Conservation (phyloP, 2,113 vertebrate genomes). For the Synchiropus splendidus region DNA sequence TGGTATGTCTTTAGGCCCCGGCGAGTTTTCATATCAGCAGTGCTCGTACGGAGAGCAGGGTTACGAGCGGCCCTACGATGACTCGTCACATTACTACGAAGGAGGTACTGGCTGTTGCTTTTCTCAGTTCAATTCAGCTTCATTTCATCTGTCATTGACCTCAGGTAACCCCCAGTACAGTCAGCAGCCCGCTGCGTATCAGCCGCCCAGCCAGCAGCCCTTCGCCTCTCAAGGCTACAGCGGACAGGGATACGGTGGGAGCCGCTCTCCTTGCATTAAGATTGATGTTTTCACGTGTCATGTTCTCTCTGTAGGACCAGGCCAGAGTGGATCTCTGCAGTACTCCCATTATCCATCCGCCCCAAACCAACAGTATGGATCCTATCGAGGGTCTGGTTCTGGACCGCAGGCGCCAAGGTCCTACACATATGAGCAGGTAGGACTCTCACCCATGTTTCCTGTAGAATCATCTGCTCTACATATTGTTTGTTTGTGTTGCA, state of each 20-base stretch:
- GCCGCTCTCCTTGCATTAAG: too few species aligned
- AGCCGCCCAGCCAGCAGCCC: constrained; percentile 82
- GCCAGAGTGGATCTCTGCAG: constrained; percentile 82
- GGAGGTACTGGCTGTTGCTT: constrained; percentile 66
- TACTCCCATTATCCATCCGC: constrained; percentile 90
- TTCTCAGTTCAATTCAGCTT: background rate
- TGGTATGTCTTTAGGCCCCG: constrained; percentile 69
- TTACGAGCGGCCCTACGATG: constrained; percentile 86
- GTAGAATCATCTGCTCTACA: background rate
- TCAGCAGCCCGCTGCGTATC: constrained; percentile 82
- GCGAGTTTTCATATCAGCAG: constrained; percentile 88
- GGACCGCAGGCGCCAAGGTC: constrained; percentile 82
- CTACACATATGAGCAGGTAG: constrained; percentile 88
- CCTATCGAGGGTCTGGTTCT: constrained; percentile 77
- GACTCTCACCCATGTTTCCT: background rate
- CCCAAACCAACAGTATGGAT: constrained; percentile 84
- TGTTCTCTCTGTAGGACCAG: constrained; percentile 53
- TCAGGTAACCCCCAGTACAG: constrained; percentile 87
- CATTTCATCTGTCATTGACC: background rate
- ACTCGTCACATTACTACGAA: constrained; percentile 92
- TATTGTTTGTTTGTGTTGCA: constrained; percentile 39
- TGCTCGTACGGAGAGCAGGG: constrained; percentile 85
- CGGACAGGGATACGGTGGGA: constrained; percentile 73
- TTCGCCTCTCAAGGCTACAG: constrained; percentile 86
- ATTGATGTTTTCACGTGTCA: too few species aligned